These are phyloP conservation scores for Ganaspis sp. DNA, from an alignment of 1,140 invertebrate species.

Conservation along the genomic window DNA sequence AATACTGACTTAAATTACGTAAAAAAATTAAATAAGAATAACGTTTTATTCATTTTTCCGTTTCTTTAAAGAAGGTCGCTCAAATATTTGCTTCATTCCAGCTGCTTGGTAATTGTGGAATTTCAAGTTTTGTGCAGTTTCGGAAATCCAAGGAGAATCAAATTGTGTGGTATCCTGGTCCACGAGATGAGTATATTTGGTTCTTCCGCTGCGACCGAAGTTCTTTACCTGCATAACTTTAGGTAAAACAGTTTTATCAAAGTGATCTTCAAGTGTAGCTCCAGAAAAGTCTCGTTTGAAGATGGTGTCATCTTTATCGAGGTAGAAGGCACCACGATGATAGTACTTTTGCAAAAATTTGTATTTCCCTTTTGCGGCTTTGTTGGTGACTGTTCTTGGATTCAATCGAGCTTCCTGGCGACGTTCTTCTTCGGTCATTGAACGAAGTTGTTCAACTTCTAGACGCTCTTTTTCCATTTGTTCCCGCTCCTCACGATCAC, in stretches of 20 bases:
- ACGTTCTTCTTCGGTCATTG: conserved; percentile 97
- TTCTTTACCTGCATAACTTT: conserved; percentile 99
- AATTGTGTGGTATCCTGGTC: conserved; percentile 99
- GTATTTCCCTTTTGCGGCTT: conserved; percentile 98
- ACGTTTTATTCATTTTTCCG: conserved; percentile 74
- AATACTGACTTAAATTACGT: background rate
- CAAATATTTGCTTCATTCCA: conserved; percentile 97
- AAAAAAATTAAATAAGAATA: background rate
- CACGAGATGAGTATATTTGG: conserved; percentile 99
- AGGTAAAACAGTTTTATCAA: conserved; percentile 98
- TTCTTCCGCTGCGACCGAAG: conserved; percentile 98
- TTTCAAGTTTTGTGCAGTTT: conserved; percentile 92
- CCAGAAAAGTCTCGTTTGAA: conserved; percentile 97
- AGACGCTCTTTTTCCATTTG: conserved; percentile 90
- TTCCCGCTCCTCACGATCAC: conserved; percentile 96
- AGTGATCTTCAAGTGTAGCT: conserved; percentile 98
- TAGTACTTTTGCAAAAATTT: conserved; percentile 99
- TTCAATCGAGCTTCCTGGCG: conserved; percentile 92
- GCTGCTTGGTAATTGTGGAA: conserved; percentile 93
- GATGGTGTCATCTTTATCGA: conserved; percentile 96
- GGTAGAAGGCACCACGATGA: conserved; percentile 98
- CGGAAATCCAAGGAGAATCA: conserved; percentile 96
- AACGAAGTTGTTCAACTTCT: conserved; percentile 94
- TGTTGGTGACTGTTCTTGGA: conserved; percentile 96
- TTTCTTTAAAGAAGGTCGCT: conserved; percentile 88